Conservation (phyloP, 2,113 vertebrate species). For the Saguinus midas region DNA sequence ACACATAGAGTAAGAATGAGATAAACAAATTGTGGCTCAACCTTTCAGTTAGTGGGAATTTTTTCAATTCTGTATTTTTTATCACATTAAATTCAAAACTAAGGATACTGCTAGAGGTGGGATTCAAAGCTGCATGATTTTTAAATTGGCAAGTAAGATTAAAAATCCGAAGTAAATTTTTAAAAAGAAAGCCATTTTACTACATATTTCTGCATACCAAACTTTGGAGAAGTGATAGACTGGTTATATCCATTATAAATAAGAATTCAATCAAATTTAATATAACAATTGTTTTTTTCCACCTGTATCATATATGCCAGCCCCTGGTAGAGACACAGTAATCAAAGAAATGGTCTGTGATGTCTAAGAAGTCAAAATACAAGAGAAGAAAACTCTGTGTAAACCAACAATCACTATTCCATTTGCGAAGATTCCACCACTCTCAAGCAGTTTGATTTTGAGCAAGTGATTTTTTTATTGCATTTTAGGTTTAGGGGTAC, state of each 20-base stretch:
- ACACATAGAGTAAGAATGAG: background rate
- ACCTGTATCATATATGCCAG: background rate
- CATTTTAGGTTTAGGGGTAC: no score
- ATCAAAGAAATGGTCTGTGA: background rate
- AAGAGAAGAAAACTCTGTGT: background rate
- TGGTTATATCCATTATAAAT: background rate
- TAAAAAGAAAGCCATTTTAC: background rate
- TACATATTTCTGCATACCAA: background rate
- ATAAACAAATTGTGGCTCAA: background rate
- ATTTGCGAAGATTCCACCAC: background rate
- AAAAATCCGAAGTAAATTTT: background rate
- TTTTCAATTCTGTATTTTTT: background rate
- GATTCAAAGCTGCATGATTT: background rate
- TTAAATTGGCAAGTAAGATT: background rate
- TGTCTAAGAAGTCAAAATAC: background rate
- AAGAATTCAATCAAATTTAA: background rate
- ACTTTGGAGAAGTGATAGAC: background rate
- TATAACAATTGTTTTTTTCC: background rate
- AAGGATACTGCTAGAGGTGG: background rate
- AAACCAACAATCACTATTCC: background rate
- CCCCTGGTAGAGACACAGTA: background rate
- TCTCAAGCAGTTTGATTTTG: background rate
- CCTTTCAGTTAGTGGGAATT: background rate
- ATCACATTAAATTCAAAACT: constrained; percentile 21
- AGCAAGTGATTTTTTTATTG: background rate